Percentiles rank a stretch among this genome's conserved stretches.
These are phyloP conservation scores for Psittacara wagleri DNA, from an alignment of 2,113 vertebrate species.

Conservation along the genomic window DNA sequence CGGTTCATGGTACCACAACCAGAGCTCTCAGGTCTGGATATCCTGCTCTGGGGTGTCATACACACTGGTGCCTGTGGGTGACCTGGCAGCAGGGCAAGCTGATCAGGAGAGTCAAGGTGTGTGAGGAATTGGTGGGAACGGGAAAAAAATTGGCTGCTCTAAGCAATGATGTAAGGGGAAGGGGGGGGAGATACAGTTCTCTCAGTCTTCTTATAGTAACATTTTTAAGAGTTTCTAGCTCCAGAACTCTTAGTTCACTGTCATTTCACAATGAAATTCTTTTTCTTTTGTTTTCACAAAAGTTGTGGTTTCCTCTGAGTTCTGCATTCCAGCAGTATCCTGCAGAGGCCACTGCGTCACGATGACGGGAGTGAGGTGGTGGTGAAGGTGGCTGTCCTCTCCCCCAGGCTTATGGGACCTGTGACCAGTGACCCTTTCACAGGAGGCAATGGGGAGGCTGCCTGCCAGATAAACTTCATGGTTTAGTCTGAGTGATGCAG, in stretches of 20 bases:
- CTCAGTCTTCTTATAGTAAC: not conserved
- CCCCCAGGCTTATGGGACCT: not conserved
- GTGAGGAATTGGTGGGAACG: not conserved
- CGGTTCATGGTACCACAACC: rapidly evolving
- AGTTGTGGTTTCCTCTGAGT: not conserved
- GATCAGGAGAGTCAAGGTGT: not conserved
- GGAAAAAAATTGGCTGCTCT: not conserved
- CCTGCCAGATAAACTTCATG: not conserved
- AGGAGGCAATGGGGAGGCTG: not conserved
- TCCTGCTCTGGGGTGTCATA: rapidly evolving
- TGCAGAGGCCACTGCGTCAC: rapidly evolving
- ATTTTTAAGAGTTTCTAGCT: not conserved
- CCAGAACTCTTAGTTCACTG: not conserved
- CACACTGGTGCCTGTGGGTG: not conserved
- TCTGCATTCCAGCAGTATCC: not conserved
- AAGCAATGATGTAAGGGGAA: rapidly evolving
- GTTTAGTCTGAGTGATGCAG: not conserved
- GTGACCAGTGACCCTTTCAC: not conserved
- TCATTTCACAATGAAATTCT: not conserved
- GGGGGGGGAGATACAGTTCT: not conserved
- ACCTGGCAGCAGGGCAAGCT: not conserved
- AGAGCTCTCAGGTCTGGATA: not conserved
- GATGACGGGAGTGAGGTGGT: not conserved
- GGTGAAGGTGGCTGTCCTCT: not conserved
- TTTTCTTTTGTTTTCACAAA: not conserved